phyloP scores from a whole-genome alignment of 2,113 vertebrate genomes.

The Perca flavescens region DNA sequence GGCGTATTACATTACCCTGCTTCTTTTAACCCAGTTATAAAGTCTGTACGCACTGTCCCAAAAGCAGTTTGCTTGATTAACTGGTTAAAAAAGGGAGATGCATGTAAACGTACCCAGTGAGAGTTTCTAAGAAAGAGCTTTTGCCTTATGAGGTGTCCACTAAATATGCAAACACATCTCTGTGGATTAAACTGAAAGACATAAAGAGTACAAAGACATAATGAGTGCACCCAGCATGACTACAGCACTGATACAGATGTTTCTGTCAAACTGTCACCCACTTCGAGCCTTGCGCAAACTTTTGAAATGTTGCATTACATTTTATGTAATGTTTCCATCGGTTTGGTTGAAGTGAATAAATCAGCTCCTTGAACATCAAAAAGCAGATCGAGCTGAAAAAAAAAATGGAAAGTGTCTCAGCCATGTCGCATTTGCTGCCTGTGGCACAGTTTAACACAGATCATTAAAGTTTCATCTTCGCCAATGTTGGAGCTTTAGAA shows the following conservation, averaged over 20 bases:
- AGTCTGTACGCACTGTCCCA: neutral
- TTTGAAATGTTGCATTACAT: conserved; percentile 35
- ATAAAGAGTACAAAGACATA: conserved; percentile 59
- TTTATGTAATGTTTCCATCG: conserved; percentile 45
- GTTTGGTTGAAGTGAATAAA: conserved; percentile 39
- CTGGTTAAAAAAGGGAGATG: neutral
- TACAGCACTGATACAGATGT: conserved; percentile 42
- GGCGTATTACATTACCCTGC: neutral
- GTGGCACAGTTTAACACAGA: conserved; percentile 36
- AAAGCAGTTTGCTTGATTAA: conserved; percentile 1
- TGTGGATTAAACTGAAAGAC: conserved; percentile 37
- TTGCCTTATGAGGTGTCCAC: conserved; percentile 1
- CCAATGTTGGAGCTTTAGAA: neutral
- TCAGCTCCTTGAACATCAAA: conserved; percentile 30
- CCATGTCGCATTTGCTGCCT: conserved; percentile 1
- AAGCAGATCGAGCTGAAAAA: neutral
- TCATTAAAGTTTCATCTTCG: conserved; percentile 36
- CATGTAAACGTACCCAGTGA: neutral
- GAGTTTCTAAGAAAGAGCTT: neutral
- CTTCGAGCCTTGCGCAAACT: conserved; percentile 31
- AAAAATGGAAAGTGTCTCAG: neutral
- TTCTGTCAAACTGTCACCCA: conserved; percentile 62
- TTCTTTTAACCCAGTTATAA: conserved; percentile 4
- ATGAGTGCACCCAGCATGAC: conserved; percentile 55
- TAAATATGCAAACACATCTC: conserved; percentile 46